Percentiles rank a stretch among this genome's conserved stretches.
Conservation (phyloP, 2,113 vertebrate genomes). For the Heteronetta atricapilla region DNA sequence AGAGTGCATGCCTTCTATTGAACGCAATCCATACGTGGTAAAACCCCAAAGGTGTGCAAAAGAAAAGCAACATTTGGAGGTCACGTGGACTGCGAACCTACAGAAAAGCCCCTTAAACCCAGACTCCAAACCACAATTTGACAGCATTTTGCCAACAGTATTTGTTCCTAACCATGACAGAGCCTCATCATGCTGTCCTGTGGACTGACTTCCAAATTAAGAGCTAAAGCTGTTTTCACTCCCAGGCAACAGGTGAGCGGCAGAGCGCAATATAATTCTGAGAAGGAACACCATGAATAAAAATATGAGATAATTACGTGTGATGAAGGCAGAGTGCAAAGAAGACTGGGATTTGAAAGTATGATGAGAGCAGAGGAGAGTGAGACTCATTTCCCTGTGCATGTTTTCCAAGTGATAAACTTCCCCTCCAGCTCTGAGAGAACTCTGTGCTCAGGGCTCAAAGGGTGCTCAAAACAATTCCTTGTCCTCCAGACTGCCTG, state of each 20-base stretch:
- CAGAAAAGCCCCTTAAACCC: neutral
- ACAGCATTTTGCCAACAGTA: accelerated
- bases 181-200: neutral
- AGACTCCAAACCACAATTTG: neutral
- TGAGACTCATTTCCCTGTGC: accelerated
- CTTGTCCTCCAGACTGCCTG: neutral
- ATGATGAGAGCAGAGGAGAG: neutral
- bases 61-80: neutral
- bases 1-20: accelerated
- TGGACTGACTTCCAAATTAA: neutral
- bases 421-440: neutral
- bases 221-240: neutral
- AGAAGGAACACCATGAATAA: neutral
- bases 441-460: neutral
- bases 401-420: neutral
- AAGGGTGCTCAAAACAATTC: neutral
- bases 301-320: accelerated
- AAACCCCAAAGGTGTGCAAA: neutral
- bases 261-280: neutral
- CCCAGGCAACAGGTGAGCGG: accelerated
- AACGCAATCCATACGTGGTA: accelerated
- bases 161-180: neutral
- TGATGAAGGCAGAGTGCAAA: neutral
- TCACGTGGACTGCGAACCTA: neutral
- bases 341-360: neutral